A percentile compares a stretch with the other conserved stretches of the same genome.
Conservation (phyloP, 2,888 invertebrate genomes). For the Apocheima hispidaria region DNA sequence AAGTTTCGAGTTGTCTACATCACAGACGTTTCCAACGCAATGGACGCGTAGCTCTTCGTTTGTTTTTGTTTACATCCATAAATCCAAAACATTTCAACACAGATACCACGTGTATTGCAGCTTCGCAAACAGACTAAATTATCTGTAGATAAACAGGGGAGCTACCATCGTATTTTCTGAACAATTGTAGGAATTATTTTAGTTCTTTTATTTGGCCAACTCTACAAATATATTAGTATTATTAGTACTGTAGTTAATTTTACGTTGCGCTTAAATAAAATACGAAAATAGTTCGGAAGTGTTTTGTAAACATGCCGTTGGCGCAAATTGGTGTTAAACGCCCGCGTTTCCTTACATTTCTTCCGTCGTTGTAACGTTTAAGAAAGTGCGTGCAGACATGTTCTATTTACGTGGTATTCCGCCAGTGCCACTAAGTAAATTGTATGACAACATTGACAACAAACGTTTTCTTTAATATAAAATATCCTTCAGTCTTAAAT, state of each 20-base stretch:
- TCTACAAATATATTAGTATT: neutral
- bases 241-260: constrained; percentile 6
- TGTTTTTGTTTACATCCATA: constrained; percentile 26
- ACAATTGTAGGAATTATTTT: neutral
- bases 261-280: constrained; percentile 14
- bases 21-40: constrained; percentile 4
- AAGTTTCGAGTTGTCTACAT: neutral
- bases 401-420: neutral
- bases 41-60: constrained; percentile 4
- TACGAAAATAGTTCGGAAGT: constrained; percentile 27
- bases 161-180: neutral
- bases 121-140: too few relatives aligned
- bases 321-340: constrained; percentile 14
- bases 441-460: too few relatives aligned
- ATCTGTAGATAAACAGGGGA: neutral
- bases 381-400: neutral
- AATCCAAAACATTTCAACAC: constrained; percentile 17
- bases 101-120: constrained; percentile 19
- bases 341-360: constrained; percentile 18
- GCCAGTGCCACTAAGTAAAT: neutral
- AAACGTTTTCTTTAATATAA: too few relatives aligned
- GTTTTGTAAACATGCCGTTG: constrained; percentile 32
- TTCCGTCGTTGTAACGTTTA: constrained; percentile 13
- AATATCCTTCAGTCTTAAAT: too few relatives aligned
- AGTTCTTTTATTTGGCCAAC: neutral